phyloP scores from a whole-genome alignment of 2,113 vertebrate species.

The Apodemus sylvaticus region DNA sequence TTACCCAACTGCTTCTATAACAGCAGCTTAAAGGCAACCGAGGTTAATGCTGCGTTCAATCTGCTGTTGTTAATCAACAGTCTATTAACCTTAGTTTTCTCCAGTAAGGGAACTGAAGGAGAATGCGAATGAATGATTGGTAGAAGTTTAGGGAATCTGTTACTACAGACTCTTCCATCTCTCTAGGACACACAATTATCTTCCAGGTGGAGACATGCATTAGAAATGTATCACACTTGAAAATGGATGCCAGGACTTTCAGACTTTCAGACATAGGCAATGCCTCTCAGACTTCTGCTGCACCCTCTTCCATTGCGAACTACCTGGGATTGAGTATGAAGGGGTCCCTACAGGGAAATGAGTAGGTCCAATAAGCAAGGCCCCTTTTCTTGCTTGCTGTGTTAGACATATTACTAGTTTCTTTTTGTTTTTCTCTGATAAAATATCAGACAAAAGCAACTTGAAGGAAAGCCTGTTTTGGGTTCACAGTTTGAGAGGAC shows the following conservation, averaged over 20 bases:
- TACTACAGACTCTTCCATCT: background rate
- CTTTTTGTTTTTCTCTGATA: background rate
- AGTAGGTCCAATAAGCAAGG: no score
- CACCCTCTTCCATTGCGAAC: background rate
- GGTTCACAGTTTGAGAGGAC: background rate
- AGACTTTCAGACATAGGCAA: background rate
- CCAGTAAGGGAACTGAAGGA: background rate
- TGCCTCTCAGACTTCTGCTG: background rate
- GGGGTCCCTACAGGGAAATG: background rate
- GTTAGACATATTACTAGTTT: background rate
- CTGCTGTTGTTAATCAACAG: background rate
- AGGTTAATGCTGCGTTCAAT: background rate
- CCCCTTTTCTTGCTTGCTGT: background rate
- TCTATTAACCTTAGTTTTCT: background rate
- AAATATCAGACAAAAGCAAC: background rate
- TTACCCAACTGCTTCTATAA: background rate
- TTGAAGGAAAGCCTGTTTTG: background rate
- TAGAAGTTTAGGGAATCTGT: background rate
- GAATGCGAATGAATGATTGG: background rate
- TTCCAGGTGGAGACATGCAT: accelerated
- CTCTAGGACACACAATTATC: background rate
- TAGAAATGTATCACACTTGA: background rate
- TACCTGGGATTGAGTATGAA: background rate
- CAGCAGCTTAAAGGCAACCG: background rate
- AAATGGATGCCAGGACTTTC: background rate